Percentiles rank a stretch among this genome's conserved stretches.
Conservation (phyloP, 2,888 invertebrate species). For the Crossocerus cetratus region DNA sequence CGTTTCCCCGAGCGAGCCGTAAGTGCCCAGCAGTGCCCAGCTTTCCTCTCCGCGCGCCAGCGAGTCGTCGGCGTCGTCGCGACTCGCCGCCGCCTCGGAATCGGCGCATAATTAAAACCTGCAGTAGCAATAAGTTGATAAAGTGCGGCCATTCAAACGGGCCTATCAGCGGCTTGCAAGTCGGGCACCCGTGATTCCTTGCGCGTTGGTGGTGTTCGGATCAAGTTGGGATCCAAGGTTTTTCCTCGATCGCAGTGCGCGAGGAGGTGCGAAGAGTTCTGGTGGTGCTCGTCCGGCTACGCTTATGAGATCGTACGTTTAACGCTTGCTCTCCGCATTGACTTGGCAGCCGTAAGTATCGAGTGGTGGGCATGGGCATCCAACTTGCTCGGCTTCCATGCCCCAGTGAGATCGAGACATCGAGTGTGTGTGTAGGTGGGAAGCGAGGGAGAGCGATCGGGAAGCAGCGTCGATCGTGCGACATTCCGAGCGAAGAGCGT, state of each 20-base stretch:
- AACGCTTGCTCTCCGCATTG: slow-evolving; percentile 60
- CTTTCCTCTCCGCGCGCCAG: neutral
- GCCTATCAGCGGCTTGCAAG: slow-evolving; percentile 58
- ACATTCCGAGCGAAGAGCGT: neutral
- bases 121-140: slow-evolving; percentile 21
- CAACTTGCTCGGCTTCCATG: too few relatives aligned
- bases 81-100: neutral
- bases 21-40: neutral
- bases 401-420: too few relatives aligned
- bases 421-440: neutral
- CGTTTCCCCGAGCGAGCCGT: neutral
- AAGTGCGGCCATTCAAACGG: slow-evolving; percentile 37
- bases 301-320: slow-evolving; percentile 69
- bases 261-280: slow-evolving; percentile 57
- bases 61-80: neutral
- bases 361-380: too few relatives aligned
- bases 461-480: neutral
- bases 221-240: slow-evolving; percentile 39
- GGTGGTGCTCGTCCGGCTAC: slow-evolving; percentile 54
- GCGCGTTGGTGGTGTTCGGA: slow-evolving; percentile 52
- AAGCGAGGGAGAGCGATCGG: neutral
- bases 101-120: neutral
- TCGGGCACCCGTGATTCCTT: slow-evolving; percentile 64
- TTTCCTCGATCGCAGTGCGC: slow-evolving; percentile 46
- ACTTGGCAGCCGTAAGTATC: slow-evolving; percentile 68